Conservation (phyloP, 2,797 vertebrate species). For the Falco biarmicus region DNA sequence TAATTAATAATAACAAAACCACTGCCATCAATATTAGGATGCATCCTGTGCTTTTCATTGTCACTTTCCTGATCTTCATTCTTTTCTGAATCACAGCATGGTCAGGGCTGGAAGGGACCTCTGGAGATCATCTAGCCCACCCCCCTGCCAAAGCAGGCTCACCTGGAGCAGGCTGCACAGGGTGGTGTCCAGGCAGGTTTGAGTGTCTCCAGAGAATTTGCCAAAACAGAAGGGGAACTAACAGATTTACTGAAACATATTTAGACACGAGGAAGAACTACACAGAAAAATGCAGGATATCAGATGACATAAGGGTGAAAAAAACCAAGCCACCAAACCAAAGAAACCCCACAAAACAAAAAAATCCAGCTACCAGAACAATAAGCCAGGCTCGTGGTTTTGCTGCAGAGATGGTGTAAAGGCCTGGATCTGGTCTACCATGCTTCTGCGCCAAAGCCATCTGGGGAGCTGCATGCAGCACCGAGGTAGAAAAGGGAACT, state of each 20-base stretch:
- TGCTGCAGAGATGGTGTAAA: background rate
- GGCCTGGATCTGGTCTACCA: background rate
- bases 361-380: background rate
- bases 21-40: too few species aligned
- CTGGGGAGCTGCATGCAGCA: background rate
- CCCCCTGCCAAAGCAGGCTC: too few species aligned
- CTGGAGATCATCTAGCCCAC: too few species aligned
- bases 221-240: background rate
- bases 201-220: background rate
- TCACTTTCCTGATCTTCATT: too few species aligned
- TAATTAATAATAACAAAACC: too few species aligned
- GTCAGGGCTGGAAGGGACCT: too few species aligned
- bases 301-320: background rate
- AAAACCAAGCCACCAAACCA: fast-evolving
- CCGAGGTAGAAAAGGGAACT: background rate
- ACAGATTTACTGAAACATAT: background rate
- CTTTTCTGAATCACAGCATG: too few species aligned
- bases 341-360: background rate
- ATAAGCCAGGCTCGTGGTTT: background rate
- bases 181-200: too few species aligned
- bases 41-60: too few species aligned
- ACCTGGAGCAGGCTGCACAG: too few species aligned
- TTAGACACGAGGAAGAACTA: background rate
- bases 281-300: background rate
- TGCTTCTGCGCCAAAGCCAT: fast-evolving